Evolutionary conservation across 2,888 invertebrate genomes (phyloP).

Genomic region (Synergus itoensis): DNA sequence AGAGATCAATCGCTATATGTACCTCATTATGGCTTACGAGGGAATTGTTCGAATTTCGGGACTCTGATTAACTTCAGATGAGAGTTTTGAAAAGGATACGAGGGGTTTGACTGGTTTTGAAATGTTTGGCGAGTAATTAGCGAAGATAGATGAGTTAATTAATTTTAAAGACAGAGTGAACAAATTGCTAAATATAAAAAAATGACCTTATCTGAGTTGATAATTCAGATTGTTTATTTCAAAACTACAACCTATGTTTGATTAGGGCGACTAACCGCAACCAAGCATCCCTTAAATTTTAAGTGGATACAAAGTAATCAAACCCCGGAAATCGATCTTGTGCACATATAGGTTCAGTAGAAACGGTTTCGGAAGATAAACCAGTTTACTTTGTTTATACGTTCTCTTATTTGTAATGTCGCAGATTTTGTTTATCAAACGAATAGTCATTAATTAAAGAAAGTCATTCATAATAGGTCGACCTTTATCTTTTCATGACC

Average conservation of each 20-base stretch:
- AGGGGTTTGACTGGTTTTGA: neutral
- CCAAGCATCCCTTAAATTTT: slow-evolving; percentile 4
- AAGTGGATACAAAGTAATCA: slow-evolving; percentile 1
- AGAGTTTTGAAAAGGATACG: neutral
- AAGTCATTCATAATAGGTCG: no score
- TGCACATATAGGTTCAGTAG: neutral
- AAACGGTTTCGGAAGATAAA: neutral
- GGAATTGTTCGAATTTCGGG: neutral
- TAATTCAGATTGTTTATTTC: neutral
- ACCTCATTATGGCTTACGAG: neutral
- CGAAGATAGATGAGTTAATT: neutral
- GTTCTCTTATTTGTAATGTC: neutral
- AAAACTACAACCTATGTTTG: neutral
- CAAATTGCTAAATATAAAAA: neutral
- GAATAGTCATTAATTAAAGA: no score
- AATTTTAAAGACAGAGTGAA: neutral
- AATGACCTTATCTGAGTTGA: neutral
- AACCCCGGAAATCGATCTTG: slow-evolving; percentile 3
- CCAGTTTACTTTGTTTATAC: neutral
- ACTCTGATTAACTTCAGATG: neutral
- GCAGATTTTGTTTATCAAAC: neutral
- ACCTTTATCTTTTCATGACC: no score
- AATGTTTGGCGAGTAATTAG: neutral
- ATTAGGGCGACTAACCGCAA: neutral
- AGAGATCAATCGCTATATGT: neutral